Base-by-base conservation (phyloP, 2,888 invertebrate species). In the Automeris io region DNA sequence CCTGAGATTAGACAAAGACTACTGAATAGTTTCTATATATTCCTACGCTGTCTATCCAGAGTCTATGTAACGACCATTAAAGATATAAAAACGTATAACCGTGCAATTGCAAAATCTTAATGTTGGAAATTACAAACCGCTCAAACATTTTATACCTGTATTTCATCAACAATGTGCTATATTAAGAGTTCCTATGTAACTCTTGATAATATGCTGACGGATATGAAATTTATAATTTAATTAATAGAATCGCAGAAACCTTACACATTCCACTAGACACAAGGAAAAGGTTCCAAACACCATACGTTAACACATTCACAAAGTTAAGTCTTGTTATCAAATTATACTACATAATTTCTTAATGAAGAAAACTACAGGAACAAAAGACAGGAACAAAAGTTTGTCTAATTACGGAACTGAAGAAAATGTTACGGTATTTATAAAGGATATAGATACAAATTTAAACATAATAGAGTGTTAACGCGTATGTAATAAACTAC, bases 181-280 rank as follows among this genome's bases (percentile, higher is more conserved):
- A n/a, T n/a, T n/a, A n/a, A n/a, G n/a, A n/a, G n/a, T n/a, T n/a
- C n/a, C n/a, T n/a, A n/a, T n/a, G n/a, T n/a, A n/a, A n/a, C n/a
- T n/a, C n/a, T n/a, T n/a, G n/a, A n/a, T 60, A 29, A 9, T 29
- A 13, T 29, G 49, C 55, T 50, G 50, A 57, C 52, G 42, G 47
- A 50, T 57, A 54, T 60, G 53, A 63, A 61, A 29, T 61, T 68
- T 81, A 80, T 80, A 82, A 85, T 82, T 79, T 65, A 79, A 83
- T 85, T 85, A 79, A 69, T 23, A 34, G 8, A 18, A 18, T 29
- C 29, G 16, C 13, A 29, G 29, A 29, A 29, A 29, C 29, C 29
- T 29, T 29, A 29, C 16, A 29, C n/a, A 16, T 29, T 2, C 63
- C 67, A 62, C 58, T 51, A 66, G 66, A 70, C 62, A 60, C 59